These are phyloP conservation scores for Galendromus occidentalis DNA, from an alignment of 1,140 invertebrate genomes.

Conservation along the genomic window DNA sequence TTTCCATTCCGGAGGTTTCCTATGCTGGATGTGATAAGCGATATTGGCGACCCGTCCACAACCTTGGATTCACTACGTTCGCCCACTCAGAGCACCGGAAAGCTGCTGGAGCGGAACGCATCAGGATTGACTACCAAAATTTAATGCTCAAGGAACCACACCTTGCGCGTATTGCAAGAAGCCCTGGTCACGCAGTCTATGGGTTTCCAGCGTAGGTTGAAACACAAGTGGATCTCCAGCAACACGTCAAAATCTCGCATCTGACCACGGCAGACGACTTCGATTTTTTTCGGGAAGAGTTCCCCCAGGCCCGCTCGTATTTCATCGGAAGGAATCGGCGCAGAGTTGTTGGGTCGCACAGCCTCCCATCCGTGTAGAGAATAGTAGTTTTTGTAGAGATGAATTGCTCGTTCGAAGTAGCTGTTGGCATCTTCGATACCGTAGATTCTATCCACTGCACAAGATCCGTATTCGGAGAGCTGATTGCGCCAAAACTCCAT, in stretches of 20 bases:
- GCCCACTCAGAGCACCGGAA: too few relatives aligned
- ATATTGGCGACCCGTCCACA: too few relatives aligned
- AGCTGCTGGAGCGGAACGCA: too few relatives aligned
- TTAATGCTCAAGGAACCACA: too few relatives aligned
- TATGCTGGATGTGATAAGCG: too few relatives aligned
- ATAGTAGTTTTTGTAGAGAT: background rate
- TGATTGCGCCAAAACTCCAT: background rate
- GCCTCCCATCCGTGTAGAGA: background rate
- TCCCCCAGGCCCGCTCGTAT: background rate
- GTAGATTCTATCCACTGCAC: background rate
- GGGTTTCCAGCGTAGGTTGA: too few relatives aligned
- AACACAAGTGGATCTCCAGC: background rate
- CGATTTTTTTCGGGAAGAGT: background rate
- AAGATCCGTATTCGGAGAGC: background rate
- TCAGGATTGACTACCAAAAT: too few relatives aligned
- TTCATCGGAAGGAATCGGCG: background rate
- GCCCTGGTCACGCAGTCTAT: too few relatives aligned
- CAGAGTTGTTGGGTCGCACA: background rate
- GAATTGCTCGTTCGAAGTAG: background rate
- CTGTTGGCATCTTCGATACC: background rate
- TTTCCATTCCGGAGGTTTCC: too few relatives aligned
- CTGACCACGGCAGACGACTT: background rate
- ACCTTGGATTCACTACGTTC: too few relatives aligned
- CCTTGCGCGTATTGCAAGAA: too few relatives aligned
- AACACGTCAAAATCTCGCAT: background rate